These are phyloP conservation scores for Drosophila teissieri DNA, from an alignment of 1,140 invertebrate genomes.

Conservation along the genomic window DNA sequence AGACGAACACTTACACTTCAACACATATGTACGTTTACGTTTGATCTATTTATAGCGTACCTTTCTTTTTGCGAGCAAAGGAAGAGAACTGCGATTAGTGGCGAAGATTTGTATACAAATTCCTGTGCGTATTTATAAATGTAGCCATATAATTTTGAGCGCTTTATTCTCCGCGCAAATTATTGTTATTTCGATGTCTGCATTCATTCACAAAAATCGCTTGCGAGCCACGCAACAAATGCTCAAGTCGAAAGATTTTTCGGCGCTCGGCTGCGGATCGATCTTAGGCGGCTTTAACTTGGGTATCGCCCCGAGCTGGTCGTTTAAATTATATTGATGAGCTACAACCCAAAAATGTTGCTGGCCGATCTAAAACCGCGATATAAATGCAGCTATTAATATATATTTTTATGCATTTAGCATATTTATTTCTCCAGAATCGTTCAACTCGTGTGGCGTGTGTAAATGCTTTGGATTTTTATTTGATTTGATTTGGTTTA, in stretches of 20 bases:
- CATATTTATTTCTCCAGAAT: background rate
- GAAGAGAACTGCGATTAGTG: background rate
- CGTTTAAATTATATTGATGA: constrained; percentile 35
- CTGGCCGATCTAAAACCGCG: background rate
- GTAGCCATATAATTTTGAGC: constrained; percentile 38
- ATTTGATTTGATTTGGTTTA: constrained; percentile 14
- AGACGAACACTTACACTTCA: constrained; percentile 6
- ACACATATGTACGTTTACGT: no score
- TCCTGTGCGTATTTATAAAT: constrained; percentile 21
- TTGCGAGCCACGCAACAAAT: constrained; percentile 36
- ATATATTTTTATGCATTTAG: constrained; percentile 11
- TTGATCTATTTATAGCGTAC: constrained; percentile 33
- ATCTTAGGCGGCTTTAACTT: constrained; percentile 36
- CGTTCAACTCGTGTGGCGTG: constrained; percentile 1
- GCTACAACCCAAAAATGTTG: constrained; percentile 13
- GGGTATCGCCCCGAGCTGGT: constrained; percentile 8
- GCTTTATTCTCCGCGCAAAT: constrained; percentile 58
- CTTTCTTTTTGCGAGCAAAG: background rate
- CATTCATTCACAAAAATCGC: constrained; percentile 75
- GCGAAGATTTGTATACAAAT: constrained; percentile 4
- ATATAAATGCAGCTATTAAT: constrained; percentile 2
- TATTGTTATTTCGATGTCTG: constrained; percentile 81
- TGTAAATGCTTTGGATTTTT: background rate
- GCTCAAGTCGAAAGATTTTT: constrained; percentile 24
- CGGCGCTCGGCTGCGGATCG: constrained; percentile 21